phyloP scores from a whole-genome alignment of 2,113 vertebrate species.

The Psittacara wagleri region DNA sequence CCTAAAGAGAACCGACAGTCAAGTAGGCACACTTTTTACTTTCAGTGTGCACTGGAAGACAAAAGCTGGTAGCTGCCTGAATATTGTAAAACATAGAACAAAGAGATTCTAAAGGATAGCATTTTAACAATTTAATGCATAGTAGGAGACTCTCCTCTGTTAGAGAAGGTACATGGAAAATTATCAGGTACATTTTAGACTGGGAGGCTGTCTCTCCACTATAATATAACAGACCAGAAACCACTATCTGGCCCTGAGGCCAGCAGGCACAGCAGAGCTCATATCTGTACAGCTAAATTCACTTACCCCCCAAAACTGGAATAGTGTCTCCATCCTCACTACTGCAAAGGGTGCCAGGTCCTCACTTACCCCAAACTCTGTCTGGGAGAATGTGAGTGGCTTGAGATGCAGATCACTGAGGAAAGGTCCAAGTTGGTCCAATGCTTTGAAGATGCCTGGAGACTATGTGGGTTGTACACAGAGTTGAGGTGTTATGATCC shows the following conservation, averaged over 20 bases:
- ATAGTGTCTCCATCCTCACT: not conserved
- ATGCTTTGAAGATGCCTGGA: not conserved
- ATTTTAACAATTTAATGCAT: not conserved
- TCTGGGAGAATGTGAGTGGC: fast-evolving
- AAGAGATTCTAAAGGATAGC: not conserved
- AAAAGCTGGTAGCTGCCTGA: not conserved
- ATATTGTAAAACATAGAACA: not conserved
- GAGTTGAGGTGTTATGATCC: not conserved
- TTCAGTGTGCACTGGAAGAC: not conserved
- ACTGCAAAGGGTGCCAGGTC: not conserved
- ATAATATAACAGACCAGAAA: not conserved
- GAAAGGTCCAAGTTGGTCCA: not conserved
- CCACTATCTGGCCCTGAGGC: not conserved
- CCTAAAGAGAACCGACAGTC: not conserved
- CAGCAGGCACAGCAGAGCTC: not conserved
- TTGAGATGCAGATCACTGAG: not conserved
- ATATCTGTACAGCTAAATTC: not conserved
- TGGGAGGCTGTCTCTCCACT: not conserved
- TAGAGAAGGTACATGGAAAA: not conserved
- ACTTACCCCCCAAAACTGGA: not conserved
- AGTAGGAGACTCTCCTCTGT: not conserved
- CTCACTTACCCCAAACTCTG: not conserved
- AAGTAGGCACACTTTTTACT: not conserved
- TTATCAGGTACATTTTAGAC: not conserved
- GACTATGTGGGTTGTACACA: not conserved